These are phyloP conservation scores for Dipodomys stephensi DNA, from an alignment of 2,113 vertebrate genomes.

Conservation along the genomic window DNA sequence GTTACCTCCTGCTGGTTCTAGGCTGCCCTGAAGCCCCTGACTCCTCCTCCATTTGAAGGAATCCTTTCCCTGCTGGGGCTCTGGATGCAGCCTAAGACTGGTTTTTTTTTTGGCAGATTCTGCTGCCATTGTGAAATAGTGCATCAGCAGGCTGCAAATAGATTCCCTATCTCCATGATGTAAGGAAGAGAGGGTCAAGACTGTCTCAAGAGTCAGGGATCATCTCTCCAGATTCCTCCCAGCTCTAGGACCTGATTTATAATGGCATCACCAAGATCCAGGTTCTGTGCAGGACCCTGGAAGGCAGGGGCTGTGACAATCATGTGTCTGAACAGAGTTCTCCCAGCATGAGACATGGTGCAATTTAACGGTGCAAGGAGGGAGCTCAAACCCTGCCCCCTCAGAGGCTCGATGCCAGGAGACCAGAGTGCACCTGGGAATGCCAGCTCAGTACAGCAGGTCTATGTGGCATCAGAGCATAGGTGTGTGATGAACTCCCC, in stretches of 20 bases:
- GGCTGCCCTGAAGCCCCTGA: neutral
- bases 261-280: neutral
- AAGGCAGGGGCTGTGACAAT: neutral
- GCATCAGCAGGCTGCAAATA: neutral
- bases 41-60: neutral
- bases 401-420: neutral
- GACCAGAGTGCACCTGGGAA: fast-evolving
- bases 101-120: neutral
- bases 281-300: neutral
- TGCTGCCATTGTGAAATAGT: neutral
- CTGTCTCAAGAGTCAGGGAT: neutral
- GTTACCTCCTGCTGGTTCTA: neutral
- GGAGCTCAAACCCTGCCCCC: neutral
- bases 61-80: neutral
- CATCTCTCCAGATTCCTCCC: constrained; percentile 4
- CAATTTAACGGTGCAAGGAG: neutral
- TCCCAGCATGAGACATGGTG: neutral
- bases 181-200: neutral
- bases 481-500: neutral
- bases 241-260: neutral
- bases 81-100: neutral
- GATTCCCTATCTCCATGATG: neutral
- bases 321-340: neutral
- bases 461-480: neutral
- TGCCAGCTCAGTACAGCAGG: neutral